Base-by-base conservation (phyloP, 1,140 invertebrate species). In the Tachypleus tridentatus region DNA sequence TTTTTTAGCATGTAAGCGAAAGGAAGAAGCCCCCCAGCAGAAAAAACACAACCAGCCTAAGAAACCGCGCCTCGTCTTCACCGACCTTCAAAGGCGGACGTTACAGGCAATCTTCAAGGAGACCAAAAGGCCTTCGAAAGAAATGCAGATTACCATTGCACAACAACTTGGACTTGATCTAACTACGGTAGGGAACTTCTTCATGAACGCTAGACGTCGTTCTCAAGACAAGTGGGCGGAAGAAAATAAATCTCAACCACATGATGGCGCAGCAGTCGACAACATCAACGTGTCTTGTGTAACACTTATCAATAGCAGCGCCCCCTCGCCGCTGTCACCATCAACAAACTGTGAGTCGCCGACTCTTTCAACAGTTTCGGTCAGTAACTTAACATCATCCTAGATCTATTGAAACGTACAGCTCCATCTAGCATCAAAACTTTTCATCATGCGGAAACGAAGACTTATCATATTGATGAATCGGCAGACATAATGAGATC, bases 31-130 rank as follows among this genome's bases (percentile, higher is more conserved):
- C 29, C 63, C 64, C 47, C 62, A 63, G 51, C 66, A 68, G 9
- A 70, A 70, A 64, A 69, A 68, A 49, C 66, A 56, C 57, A 72
- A 69, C 51, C 63, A 65, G 70, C 91, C 91, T 78, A 99, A 99
- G 86, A 99, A 98, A 82, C 96, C 96, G 67, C 89, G 97, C 77
- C 87, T 99, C 79, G 97, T 99, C 81, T 99, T 99, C 84, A 99
- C 97, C 76, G 97, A 99, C 83, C 91, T 99, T 75, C 97, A 99
- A 82, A 86, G 97, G 77, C 89, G 96, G 84, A 99, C 97, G 78
- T 86, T 99, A 79, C 95, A 99, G 85, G 97, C 96, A 84, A 95
- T 95, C 88, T 94, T 95, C 87, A 95, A 95, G 89, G 97, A 99
- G 84, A 99, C 97, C 63, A 98, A 99, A 80, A 84, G 97, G 77